Evolutionary conservation across 2,113 vertebrate genomes (phyloP), one percentile per base, ranked within the genome.

Genomic region (Ploceus nigricollis): DNA sequence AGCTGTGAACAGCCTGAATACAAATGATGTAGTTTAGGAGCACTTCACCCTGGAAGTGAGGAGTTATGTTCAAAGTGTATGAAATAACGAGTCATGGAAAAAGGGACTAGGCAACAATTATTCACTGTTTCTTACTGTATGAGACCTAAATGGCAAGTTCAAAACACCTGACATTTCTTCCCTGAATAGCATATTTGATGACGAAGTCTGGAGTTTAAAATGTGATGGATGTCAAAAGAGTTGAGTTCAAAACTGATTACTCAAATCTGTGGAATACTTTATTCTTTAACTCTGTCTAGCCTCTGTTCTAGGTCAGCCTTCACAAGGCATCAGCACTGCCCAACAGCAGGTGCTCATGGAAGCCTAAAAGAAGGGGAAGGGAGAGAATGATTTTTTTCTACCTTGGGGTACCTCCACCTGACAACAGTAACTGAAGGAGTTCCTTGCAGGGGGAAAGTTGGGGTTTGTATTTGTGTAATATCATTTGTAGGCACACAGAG

Each of bases 11-110:
- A 80, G 63, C n/a, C 57, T 91, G 66, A 90, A 82, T 72, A 71
- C 21, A 42, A 44, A 63, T 83, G 39, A 61, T n/a, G 60, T 66
- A n/a, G 65, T 35, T 82, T 40, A 37, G 57, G 70, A 82, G 63
- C 63, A 72, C 82, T 96, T 94, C 79, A 90, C 42, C 31, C 63
- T 90, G 53, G 15, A 61, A 94, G 66, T 80, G 90, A 90, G 63
- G 57, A 80, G 58, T 80, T 94, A 22, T 28, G 60, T 75, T 93
- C 57, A 90, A 95, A 75, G 58, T 4, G 0, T 53, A 48, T 35
- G 30, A 92, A 96, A 69, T 84, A 95, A 89, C 37, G 8, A 92
- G 57, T 96, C 70, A 77, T 13, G 48, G 50, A 14, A 51, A 87
- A 79, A 53, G 28, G 66, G 58, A 85, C 70, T 27, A 77, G 56